Base-by-base conservation (phyloP, 2,888 invertebrate genomes). In the Tenthredo notha region DNA sequence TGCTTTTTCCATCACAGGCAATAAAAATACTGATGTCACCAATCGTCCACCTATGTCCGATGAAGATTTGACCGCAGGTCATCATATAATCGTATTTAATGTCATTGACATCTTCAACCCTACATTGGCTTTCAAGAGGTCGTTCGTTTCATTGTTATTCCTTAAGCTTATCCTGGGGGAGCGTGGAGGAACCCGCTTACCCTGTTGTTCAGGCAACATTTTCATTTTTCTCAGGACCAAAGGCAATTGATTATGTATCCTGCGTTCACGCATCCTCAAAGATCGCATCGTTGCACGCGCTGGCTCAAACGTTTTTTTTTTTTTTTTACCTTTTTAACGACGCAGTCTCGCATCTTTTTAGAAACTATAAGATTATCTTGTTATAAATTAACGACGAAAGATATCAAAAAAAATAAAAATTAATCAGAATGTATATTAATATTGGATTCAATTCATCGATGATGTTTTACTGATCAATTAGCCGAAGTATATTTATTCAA, bases 61-160 rank as follows among this genome's bases (percentile, higher is more conserved):
- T 21, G 5, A 25, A 74, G 43, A 25, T 74, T 74, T 21, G 74
- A 74, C 74, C 74, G 40, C 43, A 10, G 74, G 74, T 12, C 25
- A 74, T 12, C 25, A 74, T 77, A 33, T n/a, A 1, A 54, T 50
- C 54, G 50, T 75, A 37, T 61, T 10, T 12, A 37, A 18, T 54
- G 65, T 80, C 80, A 61, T 80, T 80, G 80, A 61, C 61, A 61
- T 80, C 80, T 40, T 58, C 58, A 40, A 61, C 37, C 80, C 61
- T 15, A 40, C 33, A 29, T 21, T 61, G 61, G 80, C 12, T 61
- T 47, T 15, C 37, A 65, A 10, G 61, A 80, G 43, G 61, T 80
- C 80, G 80, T 80, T 54, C 50, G 33, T 54, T 77, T 77, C 77
- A 77, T 77, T 80, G 40, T 61, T 80, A 61, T 80, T 80, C 80